These are phyloP conservation scores for Sussaba pulchella DNA, from an alignment of 2,888 invertebrate genomes.

Conservation along the genomic window DNA sequence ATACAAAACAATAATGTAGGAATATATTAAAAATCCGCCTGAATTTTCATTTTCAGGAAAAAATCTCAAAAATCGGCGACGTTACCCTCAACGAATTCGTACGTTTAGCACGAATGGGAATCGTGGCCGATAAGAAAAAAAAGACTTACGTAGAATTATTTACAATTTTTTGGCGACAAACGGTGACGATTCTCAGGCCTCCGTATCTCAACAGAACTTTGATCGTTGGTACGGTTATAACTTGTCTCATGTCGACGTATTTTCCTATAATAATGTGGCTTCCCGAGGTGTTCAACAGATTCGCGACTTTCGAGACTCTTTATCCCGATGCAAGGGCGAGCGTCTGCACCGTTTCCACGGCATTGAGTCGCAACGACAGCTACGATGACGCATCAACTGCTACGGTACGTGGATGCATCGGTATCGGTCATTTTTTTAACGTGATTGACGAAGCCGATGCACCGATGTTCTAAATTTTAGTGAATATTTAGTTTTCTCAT, in stretches of 20 bases:
- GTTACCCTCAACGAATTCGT: conserved; percentile 65
- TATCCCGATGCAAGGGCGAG: conserved; percentile 89
- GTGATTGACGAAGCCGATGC: too few relatives aligned
- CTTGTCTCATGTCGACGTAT: conserved; percentile 93
- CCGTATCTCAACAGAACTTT: conserved; percentile 90
- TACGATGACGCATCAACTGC: neutral
- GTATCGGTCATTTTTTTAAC: neutral
- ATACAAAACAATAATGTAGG: too few relatives aligned
- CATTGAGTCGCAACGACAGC: conserved; percentile 34
- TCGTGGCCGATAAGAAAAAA: conserved; percentile 72
- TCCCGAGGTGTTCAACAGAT: conserved; percentile 92
- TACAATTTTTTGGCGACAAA: conserved; percentile 89
- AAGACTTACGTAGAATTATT: conserved; percentile 36
- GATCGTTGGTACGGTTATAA: conserved; percentile 91
- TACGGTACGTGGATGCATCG: conserved; percentile 24
- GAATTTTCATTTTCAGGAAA: conserved; percentile 65
- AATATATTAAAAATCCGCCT: neutral
- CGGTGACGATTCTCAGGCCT: conserved; percentile 89
- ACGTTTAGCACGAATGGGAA: conserved; percentile 31
- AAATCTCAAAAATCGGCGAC: conserved; percentile 67
- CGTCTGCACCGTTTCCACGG: conserved; percentile 89
- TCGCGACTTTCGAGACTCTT: conserved; percentile 89
- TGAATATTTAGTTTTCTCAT: neutral
- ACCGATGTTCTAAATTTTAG: neutral
- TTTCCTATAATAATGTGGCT: conserved; percentile 97